These are phyloP conservation scores for Scytalopus superciliaris DNA, from an alignment of 2,113 vertebrate species.

Conservation along the genomic window DNA sequence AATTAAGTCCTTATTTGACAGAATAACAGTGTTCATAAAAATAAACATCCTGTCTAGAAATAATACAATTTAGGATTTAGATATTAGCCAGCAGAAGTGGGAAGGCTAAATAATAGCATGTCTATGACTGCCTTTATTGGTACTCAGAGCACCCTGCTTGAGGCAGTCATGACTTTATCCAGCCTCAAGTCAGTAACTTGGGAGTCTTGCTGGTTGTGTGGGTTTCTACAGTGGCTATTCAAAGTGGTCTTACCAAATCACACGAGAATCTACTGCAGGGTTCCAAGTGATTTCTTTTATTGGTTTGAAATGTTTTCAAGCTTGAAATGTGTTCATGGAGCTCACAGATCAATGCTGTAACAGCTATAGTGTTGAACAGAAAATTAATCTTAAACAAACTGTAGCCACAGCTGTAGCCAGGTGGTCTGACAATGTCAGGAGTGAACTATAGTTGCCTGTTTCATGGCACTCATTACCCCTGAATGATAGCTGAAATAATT, in stretches of 20 bases:
- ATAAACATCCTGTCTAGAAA: background rate
- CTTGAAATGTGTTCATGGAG: background rate
- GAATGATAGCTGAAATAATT: rapidly evolving
- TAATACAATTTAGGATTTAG: background rate
- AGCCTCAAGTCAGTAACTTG: background rate
- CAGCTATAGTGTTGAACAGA: background rate
- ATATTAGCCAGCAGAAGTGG: background rate
- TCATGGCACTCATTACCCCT: background rate
- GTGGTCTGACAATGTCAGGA: background rate
- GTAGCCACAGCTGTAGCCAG: background rate
- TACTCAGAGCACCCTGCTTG: background rate
- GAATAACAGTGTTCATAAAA: background rate
- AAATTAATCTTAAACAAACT: background rate
- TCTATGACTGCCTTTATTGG: background rate
- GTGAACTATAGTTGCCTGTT: background rate
- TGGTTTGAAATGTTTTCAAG: background rate
- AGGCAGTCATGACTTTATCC: background rate
- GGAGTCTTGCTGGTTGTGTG: background rate
- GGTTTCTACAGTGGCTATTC: background rate
- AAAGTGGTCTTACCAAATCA: background rate
- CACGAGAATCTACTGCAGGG: background rate
- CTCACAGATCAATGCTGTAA: background rate
- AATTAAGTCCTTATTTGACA: background rate
- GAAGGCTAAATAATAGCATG: background rate
- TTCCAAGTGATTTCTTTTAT: background rate